Conservation (phyloP, 2,888 invertebrate species). For the Theodoxus fluviatilis region DNA sequence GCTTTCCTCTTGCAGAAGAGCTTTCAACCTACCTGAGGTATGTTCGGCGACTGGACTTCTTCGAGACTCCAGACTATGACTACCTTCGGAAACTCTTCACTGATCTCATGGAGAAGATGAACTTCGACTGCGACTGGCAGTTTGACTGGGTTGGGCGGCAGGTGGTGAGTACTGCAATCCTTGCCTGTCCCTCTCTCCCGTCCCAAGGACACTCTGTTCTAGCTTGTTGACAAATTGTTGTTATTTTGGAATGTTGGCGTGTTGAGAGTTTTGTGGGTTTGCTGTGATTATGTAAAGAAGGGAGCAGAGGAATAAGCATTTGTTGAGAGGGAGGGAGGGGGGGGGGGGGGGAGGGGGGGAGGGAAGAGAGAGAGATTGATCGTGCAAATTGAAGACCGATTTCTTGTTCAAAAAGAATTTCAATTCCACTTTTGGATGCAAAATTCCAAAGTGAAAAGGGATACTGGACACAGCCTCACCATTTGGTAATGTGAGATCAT, state of each 20-base stretch:
- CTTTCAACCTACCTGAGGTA: slow-evolving; percentile 97
- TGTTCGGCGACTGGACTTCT: slow-evolving; percentile 95
- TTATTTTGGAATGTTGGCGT: not conserved
- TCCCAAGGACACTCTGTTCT: not conserved
- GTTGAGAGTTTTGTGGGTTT: too few species aligned
- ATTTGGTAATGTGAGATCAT: too few species aligned
- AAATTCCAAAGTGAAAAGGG: too few species aligned
- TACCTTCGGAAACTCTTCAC: slow-evolving; percentile 95
- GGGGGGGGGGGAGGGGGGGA: too few species aligned
- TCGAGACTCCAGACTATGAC: slow-evolving; percentile 99
- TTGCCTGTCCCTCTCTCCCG: not conserved
- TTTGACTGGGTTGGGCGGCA: slow-evolving; percentile 65
- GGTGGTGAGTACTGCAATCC: slow-evolving; percentile 45
- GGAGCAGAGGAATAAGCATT: too few species aligned
- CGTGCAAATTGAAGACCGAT: too few species aligned
- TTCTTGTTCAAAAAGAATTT: too few species aligned
- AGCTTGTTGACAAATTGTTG: not conserved
- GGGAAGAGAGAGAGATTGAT: too few species aligned
- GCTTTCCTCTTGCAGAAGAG: slow-evolving; percentile 75
- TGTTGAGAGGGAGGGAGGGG: too few species aligned
- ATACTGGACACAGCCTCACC: too few species aligned
- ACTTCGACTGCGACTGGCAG: slow-evolving; percentile 62
- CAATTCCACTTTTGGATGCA: too few species aligned
- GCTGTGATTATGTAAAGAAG: not conserved
- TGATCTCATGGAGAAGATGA: slow-evolving; percentile 65